Evolutionary conservation across 2,888 invertebrate species (phyloP).

Genomic region (Drosophila diplacantha): DNA sequence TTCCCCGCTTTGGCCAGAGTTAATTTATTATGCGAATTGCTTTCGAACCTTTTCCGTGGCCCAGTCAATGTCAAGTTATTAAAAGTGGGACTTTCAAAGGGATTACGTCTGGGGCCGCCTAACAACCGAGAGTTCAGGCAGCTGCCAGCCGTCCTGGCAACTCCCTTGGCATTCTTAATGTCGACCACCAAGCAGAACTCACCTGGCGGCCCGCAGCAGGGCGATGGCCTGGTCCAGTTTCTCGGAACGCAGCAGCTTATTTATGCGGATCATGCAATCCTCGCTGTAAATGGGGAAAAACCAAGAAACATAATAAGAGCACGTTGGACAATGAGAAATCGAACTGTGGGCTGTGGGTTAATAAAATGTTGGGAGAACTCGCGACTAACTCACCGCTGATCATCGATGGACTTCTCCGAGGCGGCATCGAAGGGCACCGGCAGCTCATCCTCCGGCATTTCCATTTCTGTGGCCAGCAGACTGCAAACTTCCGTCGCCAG

Average conservation of each 20-base stretch:
- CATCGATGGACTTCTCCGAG: constrained; percentile 89
- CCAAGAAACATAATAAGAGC: constrained; percentile 45
- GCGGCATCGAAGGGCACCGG: constrained; percentile 91
- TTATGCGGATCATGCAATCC: constrained; percentile 92
- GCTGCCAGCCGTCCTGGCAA: constrained; percentile 11
- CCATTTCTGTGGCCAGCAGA: constrained; percentile 79
- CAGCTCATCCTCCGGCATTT: constrained; percentile 78
- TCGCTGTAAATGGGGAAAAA: constrained; percentile 80
- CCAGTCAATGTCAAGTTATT: constrained; percentile 71
- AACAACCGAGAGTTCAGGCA: constrained; percentile 27
- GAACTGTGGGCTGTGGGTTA: constrained; percentile 3
- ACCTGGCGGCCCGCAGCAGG: constrained; percentile 88
- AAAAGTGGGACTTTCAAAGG: constrained; percentile 54
- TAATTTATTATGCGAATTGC: constrained; percentile 71
- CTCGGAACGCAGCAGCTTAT: constrained; percentile 84
- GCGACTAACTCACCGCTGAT: constrained; percentile 85
- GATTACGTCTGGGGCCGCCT: constrained; percentile 41
- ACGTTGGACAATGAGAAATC: constrained; percentile 20
- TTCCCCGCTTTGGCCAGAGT: constrained; percentile 46
- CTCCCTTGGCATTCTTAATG: constrained; percentile 12
- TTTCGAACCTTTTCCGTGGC: constrained; percentile 45
- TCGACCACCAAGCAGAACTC: constrained; percentile 57
- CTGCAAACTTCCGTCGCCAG: constrained; percentile 81
- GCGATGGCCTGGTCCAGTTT: constrained; percentile 88
- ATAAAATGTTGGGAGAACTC: background rate